Evolutionary conservation across 2,888 invertebrate species (phyloP), one percentile per base, ranked within the genome.

Genomic region (Hirtodrosophila duncani): DNA sequence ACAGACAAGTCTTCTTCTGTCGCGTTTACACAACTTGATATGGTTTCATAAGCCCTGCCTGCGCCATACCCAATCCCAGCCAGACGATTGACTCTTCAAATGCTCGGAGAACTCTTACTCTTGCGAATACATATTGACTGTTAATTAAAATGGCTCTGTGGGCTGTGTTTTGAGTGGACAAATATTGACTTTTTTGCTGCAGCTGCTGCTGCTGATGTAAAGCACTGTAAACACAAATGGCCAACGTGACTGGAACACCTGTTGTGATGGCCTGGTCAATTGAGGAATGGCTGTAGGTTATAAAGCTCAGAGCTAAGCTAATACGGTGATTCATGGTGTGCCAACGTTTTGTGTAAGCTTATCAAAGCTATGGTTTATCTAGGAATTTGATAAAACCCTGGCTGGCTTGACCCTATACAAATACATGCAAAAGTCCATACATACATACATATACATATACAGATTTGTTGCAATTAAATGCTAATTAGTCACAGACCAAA

Each of bases 41-140:
- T 34, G 52, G 52, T 48, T 53, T 46, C 51, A 46, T 65, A 74
- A 56, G 70, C 37, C 34, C 42, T 13, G n/a, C n/a, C n/a, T n/a
- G n/a, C n/a, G n/a, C n/a, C n/a, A n/a, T n/a, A n/a, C n/a, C n/a
- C n/a, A n/a, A n/a, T n/a, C n/a, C n/a, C n/a, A n/a, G n/a, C n/a
- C n/a, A n/a, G n/a, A n/a, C n/a, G n/a, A n/a, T n/a, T n/a, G n/a
- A n/a, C n/a, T n/a, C n/a, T n/a, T n/a, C n/a, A n/a, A n/a, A 18
- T 16, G 18, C 24, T 36, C 11, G 16, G 9, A 20, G 26, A 31
- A 36, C 26, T 26, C 26, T n/a, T n/a, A n/a, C n/a, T n/a, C n/a
- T n/a, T n/a, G n/a, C n/a, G n/a, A n/a, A n/a, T n/a, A 46, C 42
- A 38, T 75, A 75, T 79, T 70, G 63, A 75, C 62, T 77, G 39